phyloP scores from a whole-genome alignment of 23 tunicate species.

The Aplidium turbinatum region DNA sequence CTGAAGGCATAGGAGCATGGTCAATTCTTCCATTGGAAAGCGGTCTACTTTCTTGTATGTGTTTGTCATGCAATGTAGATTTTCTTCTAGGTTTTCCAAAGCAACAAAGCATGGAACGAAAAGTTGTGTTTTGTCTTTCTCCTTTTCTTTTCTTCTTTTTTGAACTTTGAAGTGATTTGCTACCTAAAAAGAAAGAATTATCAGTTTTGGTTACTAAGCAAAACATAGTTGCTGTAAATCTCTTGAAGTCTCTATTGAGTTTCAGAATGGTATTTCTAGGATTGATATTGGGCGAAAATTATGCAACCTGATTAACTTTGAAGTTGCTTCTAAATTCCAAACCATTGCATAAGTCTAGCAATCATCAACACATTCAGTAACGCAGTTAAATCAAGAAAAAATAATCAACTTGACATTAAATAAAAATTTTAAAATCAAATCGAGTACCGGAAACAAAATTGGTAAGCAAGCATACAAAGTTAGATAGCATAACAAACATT shows the following conservation, averaged over 20 bases:
- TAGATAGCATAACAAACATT: too few species aligned
- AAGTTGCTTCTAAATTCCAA: too few species aligned
- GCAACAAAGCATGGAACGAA: constrained; percentile 74
- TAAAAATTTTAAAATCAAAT: too few species aligned
- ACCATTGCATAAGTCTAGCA: too few species aligned
- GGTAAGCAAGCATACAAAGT: too few species aligned
- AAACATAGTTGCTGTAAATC: too few species aligned
- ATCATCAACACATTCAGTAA: too few species aligned
- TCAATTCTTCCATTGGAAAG: constrained; percentile 43
- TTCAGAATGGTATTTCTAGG: background rate
- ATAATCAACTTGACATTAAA: too few species aligned
- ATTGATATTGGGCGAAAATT: background rate
- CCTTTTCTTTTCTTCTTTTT: constrained; percentile 26
- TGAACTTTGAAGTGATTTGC: constrained; percentile 28
- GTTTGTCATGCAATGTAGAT: constrained; percentile 13
- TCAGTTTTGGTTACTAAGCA: too few species aligned
- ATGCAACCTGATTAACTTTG: background rate
- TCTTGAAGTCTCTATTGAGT: background rate
- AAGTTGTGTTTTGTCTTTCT: constrained; percentile 29
- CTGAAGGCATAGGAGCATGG: constrained; percentile 57
- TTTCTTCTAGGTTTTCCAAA: constrained; percentile 76
- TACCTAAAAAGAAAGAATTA: constrained; percentile 12
- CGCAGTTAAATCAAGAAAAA: too few species aligned
- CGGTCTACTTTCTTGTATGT: constrained; percentile 10
- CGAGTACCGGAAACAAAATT: too few species aligned